Percentiles rank a stretch among this genome's conserved stretches.
Evolutionary conservation across 2,888 invertebrate genomes (phyloP).

Genomic region (Amphiduros pacificus): DNA sequence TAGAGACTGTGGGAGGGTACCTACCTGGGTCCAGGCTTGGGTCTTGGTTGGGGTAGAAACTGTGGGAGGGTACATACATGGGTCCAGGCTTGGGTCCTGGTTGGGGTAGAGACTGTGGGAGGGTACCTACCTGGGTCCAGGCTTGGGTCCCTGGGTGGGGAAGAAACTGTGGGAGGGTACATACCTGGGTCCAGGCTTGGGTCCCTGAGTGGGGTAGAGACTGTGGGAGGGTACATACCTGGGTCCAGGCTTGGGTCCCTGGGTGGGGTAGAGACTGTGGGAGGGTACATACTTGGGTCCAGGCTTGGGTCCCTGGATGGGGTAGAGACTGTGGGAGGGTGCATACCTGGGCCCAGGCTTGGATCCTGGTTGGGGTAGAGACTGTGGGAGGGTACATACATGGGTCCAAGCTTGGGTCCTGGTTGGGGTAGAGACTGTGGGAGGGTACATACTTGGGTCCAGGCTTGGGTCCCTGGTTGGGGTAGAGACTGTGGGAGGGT

Average conservation of each 20-base stretch:
- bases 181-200: conserved; percentile 59
- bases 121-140: conserved; percentile 56
- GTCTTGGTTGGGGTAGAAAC: no score
- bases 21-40: no score
- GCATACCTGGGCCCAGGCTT: no score
- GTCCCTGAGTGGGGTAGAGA: conserved; percentile 58
- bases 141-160: conserved; percentile 60
- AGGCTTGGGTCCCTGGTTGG: conserved; percentile 60
- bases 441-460: conserved; percentile 54
- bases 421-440: no score
- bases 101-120: no score
- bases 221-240: conserved; percentile 63
- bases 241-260: conserved; percentile 60
- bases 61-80: no score
- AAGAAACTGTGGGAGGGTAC: conserved; percentile 62
- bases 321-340: conserved; percentile 63
- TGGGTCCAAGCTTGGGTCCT: no score
- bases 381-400: no score
- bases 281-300: conserved; percentile 56
- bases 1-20: no score
- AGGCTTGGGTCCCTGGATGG: conserved; percentile 60
- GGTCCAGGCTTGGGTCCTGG: no score
- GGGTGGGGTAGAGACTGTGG: conserved; percentile 62
- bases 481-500: conserved; percentile 63
- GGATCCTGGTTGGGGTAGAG: no score